Percentiles rank a stretch among this genome's conserved stretches.
phyloP scores from a whole-genome alignment of 2,888 invertebrate species.

The Alviniconcha strummeri region DNA sequence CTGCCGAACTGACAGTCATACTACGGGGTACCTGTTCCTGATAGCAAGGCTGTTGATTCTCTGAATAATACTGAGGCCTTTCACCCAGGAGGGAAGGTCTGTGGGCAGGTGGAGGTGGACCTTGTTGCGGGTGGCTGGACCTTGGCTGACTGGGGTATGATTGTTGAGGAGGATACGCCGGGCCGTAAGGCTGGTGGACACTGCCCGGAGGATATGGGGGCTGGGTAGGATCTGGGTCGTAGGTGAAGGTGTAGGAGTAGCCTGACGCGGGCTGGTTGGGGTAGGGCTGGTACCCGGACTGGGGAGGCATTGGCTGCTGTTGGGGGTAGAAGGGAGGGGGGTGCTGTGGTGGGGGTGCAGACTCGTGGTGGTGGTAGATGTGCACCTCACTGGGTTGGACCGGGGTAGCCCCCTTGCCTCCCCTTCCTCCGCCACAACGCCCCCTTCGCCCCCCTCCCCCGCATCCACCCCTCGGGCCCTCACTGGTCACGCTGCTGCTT shows the following conservation, averaged over 20 bases:
- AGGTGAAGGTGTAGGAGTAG: not conserved
- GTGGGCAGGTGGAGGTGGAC: not conserved
- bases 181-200: not conserved
- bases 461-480: not conserved
- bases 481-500: not conserved
- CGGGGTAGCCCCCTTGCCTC: not conserved
- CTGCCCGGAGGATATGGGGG: not conserved
- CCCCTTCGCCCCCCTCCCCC: not conserved
- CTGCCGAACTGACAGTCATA: not conserved
- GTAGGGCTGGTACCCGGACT: not conserved
- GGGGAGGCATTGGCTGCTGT: not conserved
- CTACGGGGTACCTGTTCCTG: not conserved
- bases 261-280: not conserved
- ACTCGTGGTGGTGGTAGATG: not conserved
- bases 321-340: not conserved
- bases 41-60: too few relatives aligned
- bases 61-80: too few relatives aligned
- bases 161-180: not conserved
- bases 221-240: not conserved
- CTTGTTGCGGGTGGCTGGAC: not conserved
- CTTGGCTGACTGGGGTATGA: not conserved
- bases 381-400: not conserved
- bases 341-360: not conserved
- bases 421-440: not conserved
- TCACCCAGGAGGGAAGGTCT: not conserved